Conservation (phyloP, 1,140 invertebrate genomes). For the Eufriesea mexicana region DNA sequence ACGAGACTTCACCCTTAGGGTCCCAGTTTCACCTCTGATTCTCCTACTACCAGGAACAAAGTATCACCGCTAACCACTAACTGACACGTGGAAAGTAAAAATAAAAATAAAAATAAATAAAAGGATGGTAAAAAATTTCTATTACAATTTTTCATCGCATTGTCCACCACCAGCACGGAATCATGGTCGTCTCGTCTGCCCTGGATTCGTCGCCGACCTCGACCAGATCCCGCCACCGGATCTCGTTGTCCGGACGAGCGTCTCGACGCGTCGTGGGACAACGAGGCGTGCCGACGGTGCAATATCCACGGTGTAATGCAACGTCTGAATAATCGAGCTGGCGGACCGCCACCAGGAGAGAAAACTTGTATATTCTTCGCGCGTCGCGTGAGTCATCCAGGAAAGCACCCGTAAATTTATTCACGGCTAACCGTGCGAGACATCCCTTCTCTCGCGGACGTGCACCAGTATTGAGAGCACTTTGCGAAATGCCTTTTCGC, state of each 20-base stretch:
- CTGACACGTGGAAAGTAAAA: too few species aligned
- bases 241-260: too few species aligned
- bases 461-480: too few species aligned
- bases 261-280: not conserved
- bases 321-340: slow-evolving; percentile 50
- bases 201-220: not conserved
- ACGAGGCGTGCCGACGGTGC: slow-evolving; percentile 19
- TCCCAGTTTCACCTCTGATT: too few species aligned
- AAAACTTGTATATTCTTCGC: slow-evolving; percentile 50
- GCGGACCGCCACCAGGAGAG: slow-evolving; percentile 31
- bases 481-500: not conserved
- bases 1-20: too few species aligned
- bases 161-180: not conserved
- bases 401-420: slow-evolving; percentile 43
- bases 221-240: not conserved
- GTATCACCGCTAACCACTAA: too few species aligned
- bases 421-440: slow-evolving; percentile 8
- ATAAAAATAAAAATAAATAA: too few species aligned
- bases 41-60: too few species aligned
- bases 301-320: slow-evolving; percentile 20
- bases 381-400: slow-evolving; percentile 45
- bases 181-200: not conserved
- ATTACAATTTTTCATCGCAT: too few species aligned
- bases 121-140: too few species aligned
- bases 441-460: not conserved